These are phyloP conservation scores for Orgyia antiqua DNA, from an alignment of 2,888 invertebrate species.

Conservation along the genomic window DNA sequence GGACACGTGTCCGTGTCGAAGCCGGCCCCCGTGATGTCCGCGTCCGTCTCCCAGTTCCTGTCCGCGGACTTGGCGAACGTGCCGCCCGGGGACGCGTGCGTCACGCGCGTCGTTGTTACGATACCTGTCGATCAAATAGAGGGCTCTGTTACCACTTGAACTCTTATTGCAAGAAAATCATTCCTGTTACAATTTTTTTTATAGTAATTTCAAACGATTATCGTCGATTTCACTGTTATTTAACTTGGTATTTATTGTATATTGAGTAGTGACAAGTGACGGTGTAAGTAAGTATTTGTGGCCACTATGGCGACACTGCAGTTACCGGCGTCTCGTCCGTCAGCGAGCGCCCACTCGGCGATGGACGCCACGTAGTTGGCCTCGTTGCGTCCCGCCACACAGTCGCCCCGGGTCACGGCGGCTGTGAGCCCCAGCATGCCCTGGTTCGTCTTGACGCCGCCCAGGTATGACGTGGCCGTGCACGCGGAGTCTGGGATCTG, in stretches of 20 bases:
- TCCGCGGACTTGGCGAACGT: constrained; percentile 82
- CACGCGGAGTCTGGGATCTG: constrained; percentile 86
- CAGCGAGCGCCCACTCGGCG: constrained; percentile 80
- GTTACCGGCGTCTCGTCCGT: constrained; percentile 55
- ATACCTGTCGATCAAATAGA: too few relatives aligned
- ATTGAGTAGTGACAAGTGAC: too few relatives aligned
- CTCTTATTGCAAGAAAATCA: too few relatives aligned
- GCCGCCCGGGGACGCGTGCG: constrained; percentile 87
- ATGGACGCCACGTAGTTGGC: constrained; percentile 81
- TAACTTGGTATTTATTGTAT: too few relatives aligned
- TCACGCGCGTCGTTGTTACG: constrained; percentile 88
- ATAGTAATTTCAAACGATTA: too few relatives aligned
- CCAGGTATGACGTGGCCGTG: constrained; percentile 82
- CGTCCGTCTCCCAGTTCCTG: constrained; percentile 86
- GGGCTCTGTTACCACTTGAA: too few relatives aligned
- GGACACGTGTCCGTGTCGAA: constrained; percentile 82
- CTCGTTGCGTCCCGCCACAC: too few relatives aligned
- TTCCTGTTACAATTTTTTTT: too few relatives aligned
- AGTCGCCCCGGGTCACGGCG: constrained; percentile 77
- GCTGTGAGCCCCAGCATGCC: constrained; percentile 83
- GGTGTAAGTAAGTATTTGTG: too few relatives aligned
- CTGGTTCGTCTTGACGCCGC: constrained; percentile 82
- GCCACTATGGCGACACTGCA: too few relatives aligned
- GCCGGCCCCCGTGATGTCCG: constrained; percentile 50
- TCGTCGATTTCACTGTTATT: too few relatives aligned